Base-by-base conservation (phyloP, 2,888 invertebrate genomes). In the Adela reaumurella region DNA sequence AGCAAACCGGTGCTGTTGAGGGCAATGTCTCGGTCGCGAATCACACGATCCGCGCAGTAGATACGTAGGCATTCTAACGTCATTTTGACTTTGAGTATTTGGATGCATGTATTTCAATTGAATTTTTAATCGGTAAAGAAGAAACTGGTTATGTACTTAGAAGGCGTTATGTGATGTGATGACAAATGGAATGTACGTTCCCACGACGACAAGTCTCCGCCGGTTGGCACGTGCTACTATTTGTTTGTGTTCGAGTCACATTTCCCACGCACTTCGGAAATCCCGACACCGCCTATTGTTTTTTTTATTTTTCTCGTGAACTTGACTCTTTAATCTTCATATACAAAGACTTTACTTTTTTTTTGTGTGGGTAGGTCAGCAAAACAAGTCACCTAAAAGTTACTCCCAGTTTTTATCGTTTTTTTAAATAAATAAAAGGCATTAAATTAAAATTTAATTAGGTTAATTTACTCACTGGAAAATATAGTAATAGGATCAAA, bases 211-310 rank as follows among this genome's bases (percentile, higher is more conserved):
- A 35, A 14, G 35, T 35, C 3, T 3, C 11, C 35, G 35, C n/a
- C n/a, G n/a, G n/a, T n/a, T n/a, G 11, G 6, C 35, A 35, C 35
- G 35, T 14, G 35, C 35, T 14, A 11, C 14, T 8, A 14, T 8
- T 24, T 4, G 8, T 8, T 24, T 58, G 56, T 58, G 56, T 53
- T 59, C 61, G 62, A 61, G 59, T 54, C 50, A 54, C 49, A 59
- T 59, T 62, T 60, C 51, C 56, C 64, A 63, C 68, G 67, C 65
- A 69, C 72, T 71, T 74, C 71, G 77, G 76, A 74, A 76, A 74
- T 74, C 65, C 76, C 74, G 60, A 63, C 42, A 44, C 57, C 35
- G 35, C n/a, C n/a, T n/a, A 35, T 35, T 35, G 35, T n/a, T n/a
- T 35, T 8, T 35, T 35, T 4, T 14, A 35, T 35, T 35, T 8